Base-by-base conservation (phyloP, 1,140 invertebrate genomes). In the Cherax destructor region DNA sequence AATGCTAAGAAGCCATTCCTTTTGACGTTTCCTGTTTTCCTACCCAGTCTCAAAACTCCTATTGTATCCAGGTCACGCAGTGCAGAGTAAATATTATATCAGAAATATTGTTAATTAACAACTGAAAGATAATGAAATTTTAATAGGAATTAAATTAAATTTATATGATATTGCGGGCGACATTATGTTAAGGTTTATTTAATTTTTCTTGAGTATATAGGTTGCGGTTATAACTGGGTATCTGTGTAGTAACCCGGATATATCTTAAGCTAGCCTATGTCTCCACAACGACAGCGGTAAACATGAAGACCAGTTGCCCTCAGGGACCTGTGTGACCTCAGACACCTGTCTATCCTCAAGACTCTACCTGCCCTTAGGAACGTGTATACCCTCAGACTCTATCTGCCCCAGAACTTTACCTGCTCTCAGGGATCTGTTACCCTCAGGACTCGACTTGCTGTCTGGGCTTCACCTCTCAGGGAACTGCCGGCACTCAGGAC, bases 11-110 rank as follows among this genome's bases (percentile, higher is more conserved):
- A 59, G 50, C 80, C 80, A 83, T 83, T 61, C 56, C 80, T 61
- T 83, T 83, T 83, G 80, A 83, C 80, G 52, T 83, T 81, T 83
- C 80, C 80, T 83, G 80, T 83, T 24, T 83, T 50, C 49, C 80
- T 56, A 59, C 47, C 78, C 56, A 52, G 80, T 59, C 80, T 59
- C 69, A 24, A 74, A 6, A 74, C n/a, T n/a, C 21, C 49, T 61
- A n/a, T n/a, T 61, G 16, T 3, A 30, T 59, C 80, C 50, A 21
- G 49, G 16, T 83, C 24, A 61, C 80, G 61, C 13, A 61, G 6
- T 30, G 9, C n/a, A 24, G 7, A 6, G 3, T 0, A 9, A 10
- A 24, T 74, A 24, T 65, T 11, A 24, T 21, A 5, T 74, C 5
- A 30, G 0, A 5, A 6, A 5, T 30, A 18, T 18, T 18, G 18